These are phyloP conservation scores for Pantherophis guttatus DNA, from an alignment of 2,113 vertebrate genomes.

Conservation along the genomic window DNA sequence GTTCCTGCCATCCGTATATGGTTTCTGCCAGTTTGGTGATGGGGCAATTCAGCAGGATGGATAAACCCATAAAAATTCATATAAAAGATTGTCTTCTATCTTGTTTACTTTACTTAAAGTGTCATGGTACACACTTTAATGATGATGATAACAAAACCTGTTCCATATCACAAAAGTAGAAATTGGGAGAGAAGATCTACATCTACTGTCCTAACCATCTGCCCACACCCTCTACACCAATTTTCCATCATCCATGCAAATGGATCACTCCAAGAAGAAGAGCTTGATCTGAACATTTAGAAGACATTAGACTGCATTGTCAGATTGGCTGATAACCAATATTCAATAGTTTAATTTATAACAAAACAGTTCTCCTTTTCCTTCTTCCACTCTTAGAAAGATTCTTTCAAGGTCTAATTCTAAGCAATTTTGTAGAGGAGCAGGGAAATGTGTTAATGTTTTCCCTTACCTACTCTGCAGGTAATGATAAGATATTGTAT, in stretches of 20 bases:
- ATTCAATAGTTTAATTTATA: neutral
- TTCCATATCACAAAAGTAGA: neutral
- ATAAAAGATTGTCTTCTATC: neutral
- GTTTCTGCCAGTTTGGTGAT: neutral
- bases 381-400: neutral
- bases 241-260: neutral
- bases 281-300: neutral
- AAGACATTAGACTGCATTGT: neutral
- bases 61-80: neutral
- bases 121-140: neutral
- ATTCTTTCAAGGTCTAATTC: constrained; percentile 20
- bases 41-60: neutral
- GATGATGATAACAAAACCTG: neutral
- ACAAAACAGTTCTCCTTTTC: neutral
- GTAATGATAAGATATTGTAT: constrained; percentile 31
- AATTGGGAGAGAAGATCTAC: neutral
- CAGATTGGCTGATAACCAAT: neutral
- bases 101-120: neutral
- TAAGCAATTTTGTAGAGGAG: constrained; percentile 15
- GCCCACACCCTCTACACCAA: neutral
- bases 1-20: neutral
- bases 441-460: neutral
- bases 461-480: neutral
- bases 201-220: neutral
- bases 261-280: neutral